Percentiles rank a stretch among this genome's conserved stretches.
Evolutionary conservation across 2,888 invertebrate genomes (phyloP).

Genomic region (Hirtodrosophila cameraria): DNA sequence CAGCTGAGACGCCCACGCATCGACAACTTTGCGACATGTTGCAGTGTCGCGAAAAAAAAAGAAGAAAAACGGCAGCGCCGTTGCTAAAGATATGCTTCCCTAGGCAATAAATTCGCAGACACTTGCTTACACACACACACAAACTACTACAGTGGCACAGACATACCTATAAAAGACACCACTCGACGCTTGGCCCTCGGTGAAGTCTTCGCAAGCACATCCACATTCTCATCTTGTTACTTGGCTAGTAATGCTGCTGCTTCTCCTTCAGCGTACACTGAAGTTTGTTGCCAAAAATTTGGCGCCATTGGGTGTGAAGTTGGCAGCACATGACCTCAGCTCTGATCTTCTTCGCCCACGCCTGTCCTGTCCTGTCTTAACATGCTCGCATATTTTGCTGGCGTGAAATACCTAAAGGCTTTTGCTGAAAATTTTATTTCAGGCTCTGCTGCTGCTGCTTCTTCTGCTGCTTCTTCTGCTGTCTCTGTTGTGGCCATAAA

Average conservation of each 20-base stretch:
- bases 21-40: constrained; percentile 80
- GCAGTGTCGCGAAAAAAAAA: constrained; percentile 47
- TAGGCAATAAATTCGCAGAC: constrained; percentile 77
- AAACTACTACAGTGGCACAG: constrained; percentile 13
- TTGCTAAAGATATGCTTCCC: constrained; percentile 78
- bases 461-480: constrained; percentile 28
- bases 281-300: constrained; percentile 80
- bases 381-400: constrained; percentile 72
- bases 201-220: constrained; percentile 6
- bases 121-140: constrained; percentile 31
- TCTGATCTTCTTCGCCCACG: constrained; percentile 44
- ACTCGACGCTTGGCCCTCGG: constrained; percentile 23
- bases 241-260: constrained; percentile 27
- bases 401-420: constrained; percentile 79
- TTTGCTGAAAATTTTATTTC: constrained; percentile 74
- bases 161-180: constrained; percentile 34
- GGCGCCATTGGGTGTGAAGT: constrained; percentile 78
- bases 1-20: constrained; percentile 67
- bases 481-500: constrained; percentile 70
- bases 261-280: constrained; percentile 36
- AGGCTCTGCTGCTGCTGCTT: constrained; percentile 47
- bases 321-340: constrained; percentile 57
- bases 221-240: constrained; percentile 24
- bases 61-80: constrained; percentile 40
- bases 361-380: too few species aligned